Evolutionary conservation across 2,797 vertebrate genomes (phyloP).

Genomic region (Falco cherrug): DNA sequence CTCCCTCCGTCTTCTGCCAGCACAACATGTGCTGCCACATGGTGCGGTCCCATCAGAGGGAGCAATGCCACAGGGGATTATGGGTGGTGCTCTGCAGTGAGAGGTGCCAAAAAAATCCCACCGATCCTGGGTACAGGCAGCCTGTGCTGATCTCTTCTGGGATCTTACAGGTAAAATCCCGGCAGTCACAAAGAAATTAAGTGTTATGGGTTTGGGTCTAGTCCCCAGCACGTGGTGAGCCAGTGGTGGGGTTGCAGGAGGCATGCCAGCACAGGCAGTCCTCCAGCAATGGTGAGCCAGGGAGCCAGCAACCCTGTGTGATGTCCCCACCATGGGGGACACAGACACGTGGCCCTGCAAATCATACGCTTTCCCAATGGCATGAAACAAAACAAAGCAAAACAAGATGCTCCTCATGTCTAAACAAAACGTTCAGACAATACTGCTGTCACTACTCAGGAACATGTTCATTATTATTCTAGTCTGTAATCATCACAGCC

Average conservation of each 20-base stretch:
- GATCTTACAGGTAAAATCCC: neutral
- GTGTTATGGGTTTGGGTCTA: rapidly evolving
- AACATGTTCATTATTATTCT: neutral
- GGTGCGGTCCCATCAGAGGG: neutral
- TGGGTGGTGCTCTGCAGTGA: no score
- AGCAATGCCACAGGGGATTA: no score
- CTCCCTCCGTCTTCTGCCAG: neutral
- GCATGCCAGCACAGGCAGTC: neutral
- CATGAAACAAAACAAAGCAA: neutral
- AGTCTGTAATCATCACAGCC: neutral
- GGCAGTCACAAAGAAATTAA: neutral
- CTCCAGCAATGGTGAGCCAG: neutral
- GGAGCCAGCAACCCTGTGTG: neutral
- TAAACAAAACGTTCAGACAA: neutral
- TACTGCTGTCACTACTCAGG: neutral
- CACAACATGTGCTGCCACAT: neutral
- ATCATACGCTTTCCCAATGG: neutral
- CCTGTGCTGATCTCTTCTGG: rapidly evolving
- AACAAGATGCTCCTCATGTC: neutral
- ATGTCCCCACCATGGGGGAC: neutral
- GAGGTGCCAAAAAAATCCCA: neutral
- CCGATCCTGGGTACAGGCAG: neutral
- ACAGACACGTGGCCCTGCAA: neutral
- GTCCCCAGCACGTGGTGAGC: rapidly evolving
- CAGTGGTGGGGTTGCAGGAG: neutral